Conservation (phyloP, 2,113 vertebrate genomes). For the Candoia aspera region DNA sequence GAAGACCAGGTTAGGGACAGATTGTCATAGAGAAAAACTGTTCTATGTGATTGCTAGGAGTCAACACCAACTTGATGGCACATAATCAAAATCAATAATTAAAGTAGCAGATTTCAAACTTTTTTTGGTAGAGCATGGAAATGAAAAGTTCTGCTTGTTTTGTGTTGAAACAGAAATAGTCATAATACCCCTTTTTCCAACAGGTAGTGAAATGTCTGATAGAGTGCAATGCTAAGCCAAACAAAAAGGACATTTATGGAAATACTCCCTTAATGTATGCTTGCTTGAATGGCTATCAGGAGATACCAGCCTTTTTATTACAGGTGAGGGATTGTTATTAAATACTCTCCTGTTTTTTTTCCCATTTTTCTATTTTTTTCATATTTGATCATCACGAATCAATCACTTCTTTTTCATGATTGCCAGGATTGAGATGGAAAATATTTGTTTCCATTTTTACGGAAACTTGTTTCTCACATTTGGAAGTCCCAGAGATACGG, state of each 20-base stretch:
- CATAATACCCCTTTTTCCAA: slow-evolving; percentile 36
- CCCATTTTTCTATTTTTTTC: neutral
- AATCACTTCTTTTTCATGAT: neutral
- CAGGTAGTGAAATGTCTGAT: slow-evolving; percentile 87
- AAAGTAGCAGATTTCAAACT: neutral
- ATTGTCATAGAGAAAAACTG: neutral
- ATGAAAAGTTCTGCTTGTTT: neutral
- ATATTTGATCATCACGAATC: neutral
- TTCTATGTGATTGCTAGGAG: neutral
- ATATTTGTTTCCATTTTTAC: neutral
- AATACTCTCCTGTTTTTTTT: neutral
- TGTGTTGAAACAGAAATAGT: neutral
- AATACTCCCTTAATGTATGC: slow-evolving; percentile 91
- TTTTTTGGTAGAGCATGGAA: neutral
- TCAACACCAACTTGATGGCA: neutral
- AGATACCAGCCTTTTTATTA: slow-evolving; percentile 76
- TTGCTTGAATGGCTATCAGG: slow-evolving; percentile 82
- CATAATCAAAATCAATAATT: neutral
- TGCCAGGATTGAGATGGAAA: neutral
- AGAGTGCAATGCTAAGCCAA: slow-evolving; percentile 85
- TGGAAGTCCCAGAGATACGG: neutral
- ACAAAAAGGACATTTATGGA: slow-evolving; percentile 89
- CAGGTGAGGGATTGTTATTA: slow-evolving; percentile 73
- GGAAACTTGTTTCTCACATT: neutral
- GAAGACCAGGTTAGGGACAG: neutral